Conservation (phyloP, 2,113 vertebrate genomes). For the Psittacus erithacus region DNA sequence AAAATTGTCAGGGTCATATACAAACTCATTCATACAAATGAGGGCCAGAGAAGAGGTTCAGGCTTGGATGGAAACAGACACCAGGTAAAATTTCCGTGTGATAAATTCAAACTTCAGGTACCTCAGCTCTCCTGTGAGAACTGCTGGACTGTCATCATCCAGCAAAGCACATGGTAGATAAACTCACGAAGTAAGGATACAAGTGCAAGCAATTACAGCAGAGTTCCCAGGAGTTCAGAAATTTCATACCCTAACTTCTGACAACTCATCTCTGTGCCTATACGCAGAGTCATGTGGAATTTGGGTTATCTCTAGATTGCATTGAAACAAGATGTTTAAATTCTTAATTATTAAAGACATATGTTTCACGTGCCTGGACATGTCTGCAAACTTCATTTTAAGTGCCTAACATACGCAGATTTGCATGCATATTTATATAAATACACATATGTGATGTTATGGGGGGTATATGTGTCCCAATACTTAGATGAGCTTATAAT, state of each 20-base stretch:
- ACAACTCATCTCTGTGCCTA: neutral
- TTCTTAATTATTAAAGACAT: neutral
- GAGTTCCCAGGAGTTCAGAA: neutral
- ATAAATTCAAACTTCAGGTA: accelerated
- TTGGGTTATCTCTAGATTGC: neutral
- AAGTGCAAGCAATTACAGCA: neutral
- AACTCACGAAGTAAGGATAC: neutral
- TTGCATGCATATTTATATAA: neutral
- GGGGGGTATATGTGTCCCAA: neutral
- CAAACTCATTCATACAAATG: neutral
- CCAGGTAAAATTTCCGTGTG: accelerated
- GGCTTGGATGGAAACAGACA: neutral
- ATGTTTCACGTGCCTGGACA: no score
- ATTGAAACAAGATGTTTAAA: neutral
- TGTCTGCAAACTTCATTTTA: neutral
- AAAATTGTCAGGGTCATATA: neutral
- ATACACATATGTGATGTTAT: neutral
- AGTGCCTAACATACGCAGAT: neutral
- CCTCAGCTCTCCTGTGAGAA: neutral
- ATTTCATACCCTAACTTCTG: neutral
- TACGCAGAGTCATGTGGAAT: neutral
- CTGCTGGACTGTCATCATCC: neutral
- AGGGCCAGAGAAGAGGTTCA: neutral
- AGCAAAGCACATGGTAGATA: neutral
- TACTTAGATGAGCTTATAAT: neutral